Evolutionary conservation across 2,888 invertebrate genomes (phyloP), one percentile per base, ranked within the genome.

Genomic region (Phymatocera aterrima): DNA sequence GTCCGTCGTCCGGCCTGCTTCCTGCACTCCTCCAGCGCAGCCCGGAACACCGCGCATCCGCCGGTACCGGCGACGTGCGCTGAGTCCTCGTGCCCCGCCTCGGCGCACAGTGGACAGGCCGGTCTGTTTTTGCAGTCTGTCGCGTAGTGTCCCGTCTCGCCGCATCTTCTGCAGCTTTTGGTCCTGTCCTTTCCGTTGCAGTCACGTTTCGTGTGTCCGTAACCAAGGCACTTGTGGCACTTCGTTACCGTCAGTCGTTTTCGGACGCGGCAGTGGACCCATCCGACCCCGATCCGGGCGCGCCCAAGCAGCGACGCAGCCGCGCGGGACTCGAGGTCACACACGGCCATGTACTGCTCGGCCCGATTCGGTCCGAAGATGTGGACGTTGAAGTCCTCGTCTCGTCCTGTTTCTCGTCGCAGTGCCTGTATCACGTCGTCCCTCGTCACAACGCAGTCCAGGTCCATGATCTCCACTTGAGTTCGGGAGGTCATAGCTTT

Each of bases 391-490:
- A 51, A 8, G 10, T 77, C 80, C 5, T n/a, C 70, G 12, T 12
- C 34, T 6, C 48, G 57, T 4, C 31, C 21, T 28, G 78, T 80
- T 6, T 80, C 78, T 5, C 75, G 72, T 46, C 40, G 72, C 18
- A 82, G 10, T 1, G 80, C 78, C 15, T 79, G 70, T 18, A 31
- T 12, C 2, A 82, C 79, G 10, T 80, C 82, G 1, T 43, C 75
- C 3, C 51, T n/a, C 1, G 51, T 34, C n/a, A 78, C 72, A 28
- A 79, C 77, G 37, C 31, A 72, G 80, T 81, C 79, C 8, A 82
- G 72, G 79, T 80, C 80, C 79, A 79, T 70, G 78, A 80, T 61
- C 65, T 81, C 81, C 77, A 81, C 24, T 24, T 74, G 77, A 2
- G 28, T 21, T 24, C 37, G 54, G 72, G 68, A 65, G 74, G 37